Conservation (phyloP, 2,113 vertebrate species). For the Cochlearius cochlearius region DNA sequence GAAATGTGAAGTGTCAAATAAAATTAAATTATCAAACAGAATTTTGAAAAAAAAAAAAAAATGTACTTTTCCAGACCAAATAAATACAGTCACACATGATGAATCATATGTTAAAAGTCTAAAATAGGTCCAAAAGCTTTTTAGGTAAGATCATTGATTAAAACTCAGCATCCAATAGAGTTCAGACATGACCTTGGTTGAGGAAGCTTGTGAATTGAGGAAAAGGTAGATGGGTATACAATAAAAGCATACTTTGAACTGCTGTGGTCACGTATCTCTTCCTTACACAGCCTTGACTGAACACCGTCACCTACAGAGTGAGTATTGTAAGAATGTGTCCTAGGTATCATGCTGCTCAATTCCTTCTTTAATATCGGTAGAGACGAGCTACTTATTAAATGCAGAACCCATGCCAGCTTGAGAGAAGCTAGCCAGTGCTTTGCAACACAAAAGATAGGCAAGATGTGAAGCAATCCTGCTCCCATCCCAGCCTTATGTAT, state of each 20-base stretch:
- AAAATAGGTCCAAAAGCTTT: background rate
- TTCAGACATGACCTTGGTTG: background rate
- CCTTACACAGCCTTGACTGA: background rate
- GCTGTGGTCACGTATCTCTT: background rate
- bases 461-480: background rate
- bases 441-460: background rate
- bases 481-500: background rate
- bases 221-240: background rate
- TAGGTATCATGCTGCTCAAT: background rate
- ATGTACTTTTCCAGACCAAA: background rate
- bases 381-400: background rate
- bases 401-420: background rate
- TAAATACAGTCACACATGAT: background rate
- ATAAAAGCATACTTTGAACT: background rate
- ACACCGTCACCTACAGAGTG: background rate
- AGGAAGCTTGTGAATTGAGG: background rate
- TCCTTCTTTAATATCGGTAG: background rate
- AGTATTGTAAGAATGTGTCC: background rate
- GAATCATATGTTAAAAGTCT: background rate
- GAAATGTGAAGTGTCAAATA: background rate
- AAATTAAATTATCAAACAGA: background rate
- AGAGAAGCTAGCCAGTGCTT: background rate
- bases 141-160: background rate
- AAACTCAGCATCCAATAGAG: background rate
- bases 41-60: background rate